Evolutionary conservation across 2,888 invertebrate genomes (phyloP), one percentile per base, ranked within the genome.

Genomic region (Pasiphila rectangulata): DNA sequence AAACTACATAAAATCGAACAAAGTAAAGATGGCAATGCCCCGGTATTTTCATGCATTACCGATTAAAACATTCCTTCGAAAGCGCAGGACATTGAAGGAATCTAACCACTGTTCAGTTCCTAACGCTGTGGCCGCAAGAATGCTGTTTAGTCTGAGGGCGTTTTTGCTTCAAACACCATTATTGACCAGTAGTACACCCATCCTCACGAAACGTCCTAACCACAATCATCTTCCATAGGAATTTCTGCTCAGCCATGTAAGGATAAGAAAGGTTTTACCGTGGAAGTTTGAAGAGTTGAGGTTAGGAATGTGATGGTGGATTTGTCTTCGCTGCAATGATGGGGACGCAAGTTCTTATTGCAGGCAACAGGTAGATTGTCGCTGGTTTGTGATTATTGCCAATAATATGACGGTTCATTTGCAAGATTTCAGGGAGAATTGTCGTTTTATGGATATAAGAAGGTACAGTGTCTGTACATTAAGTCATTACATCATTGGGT

Each of bases 141-240:
- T 86, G 86, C 69, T 83, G 67, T 66, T 63, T 57, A 62, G 79
- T 78, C 83, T 79, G 78, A 75, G 45, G 57, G 62, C 58, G 79
- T 87, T 87, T 87, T 87, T 87, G 84, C 79, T 61, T 67, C 69
- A 69, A 73, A 52, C 65, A 62, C 70, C 73, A 59, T 76, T 83
- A 79, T 76, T 82, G 82, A 79, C 82, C 77, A 80, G 63, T n/a
- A n/a, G n/a, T 43, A 43, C 29, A 27, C 9, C 1, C 3, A 2
- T 4, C 3, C 5, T 9, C 16, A 9, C 2, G 10, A 21, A 43
- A 62, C 19, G 45, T 7, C 43, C 0, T 46, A 69, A 68, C 51
- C 19, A 13, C 29, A 56, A 2, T 1, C 2, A 0, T 0, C 0
- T 5, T 3, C 1, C 35, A 46, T 10, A 4, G 25, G 13, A 57